These are phyloP conservation scores for Stratiolaelaps scimitus DNA, from an alignment of 1,140 invertebrate species.

Conservation along the genomic window DNA sequence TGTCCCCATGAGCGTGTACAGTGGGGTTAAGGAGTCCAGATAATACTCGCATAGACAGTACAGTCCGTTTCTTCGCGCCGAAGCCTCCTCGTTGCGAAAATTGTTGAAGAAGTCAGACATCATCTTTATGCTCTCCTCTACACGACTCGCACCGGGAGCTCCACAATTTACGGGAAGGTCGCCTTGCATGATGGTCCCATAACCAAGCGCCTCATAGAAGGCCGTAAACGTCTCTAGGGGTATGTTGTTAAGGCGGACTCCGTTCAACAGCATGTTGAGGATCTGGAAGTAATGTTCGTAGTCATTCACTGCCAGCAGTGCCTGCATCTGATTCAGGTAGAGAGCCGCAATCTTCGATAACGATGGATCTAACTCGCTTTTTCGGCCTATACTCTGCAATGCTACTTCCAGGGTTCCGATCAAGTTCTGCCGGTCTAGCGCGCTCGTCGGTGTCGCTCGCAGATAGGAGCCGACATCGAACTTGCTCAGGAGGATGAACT, in stretches of 20 bases:
- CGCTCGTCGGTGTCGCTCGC: slow-evolving; percentile 26
- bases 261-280: slow-evolving; percentile 15
- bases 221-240: not conserved
- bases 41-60: slow-evolving; percentile 13
- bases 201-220: not conserved
- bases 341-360: slow-evolving; percentile 11
- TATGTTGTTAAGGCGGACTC: slow-evolving; percentile 19
- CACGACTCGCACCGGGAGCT: not conserved
- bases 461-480: slow-evolving; percentile 22
- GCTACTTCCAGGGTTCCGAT: slow-evolving; percentile 25
- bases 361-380: not conserved
- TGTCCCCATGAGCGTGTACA: not conserved
- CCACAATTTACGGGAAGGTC: slow-evolving; percentile 8
- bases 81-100: slow-evolving; percentile 16
- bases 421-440: slow-evolving; percentile 21
- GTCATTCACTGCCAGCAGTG: slow-evolving; percentile 12
- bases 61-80: not conserved
- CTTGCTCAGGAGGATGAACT: slow-evolving; percentile 22
- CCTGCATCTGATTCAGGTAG: slow-evolving; percentile 10
- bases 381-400: slow-evolving; percentile 25
- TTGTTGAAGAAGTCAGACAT: slow-evolving; percentile 12
- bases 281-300: slow-evolving; percentile 23
- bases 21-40: not conserved
- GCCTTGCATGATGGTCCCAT: not conserved
- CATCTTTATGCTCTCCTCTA: not conserved